A percentile compares a stretch with the other conserved stretches of the same genome.
Evolutionary conservation across 2,888 invertebrate species (phyloP).

Genomic region (Vanessa cardui): DNA sequence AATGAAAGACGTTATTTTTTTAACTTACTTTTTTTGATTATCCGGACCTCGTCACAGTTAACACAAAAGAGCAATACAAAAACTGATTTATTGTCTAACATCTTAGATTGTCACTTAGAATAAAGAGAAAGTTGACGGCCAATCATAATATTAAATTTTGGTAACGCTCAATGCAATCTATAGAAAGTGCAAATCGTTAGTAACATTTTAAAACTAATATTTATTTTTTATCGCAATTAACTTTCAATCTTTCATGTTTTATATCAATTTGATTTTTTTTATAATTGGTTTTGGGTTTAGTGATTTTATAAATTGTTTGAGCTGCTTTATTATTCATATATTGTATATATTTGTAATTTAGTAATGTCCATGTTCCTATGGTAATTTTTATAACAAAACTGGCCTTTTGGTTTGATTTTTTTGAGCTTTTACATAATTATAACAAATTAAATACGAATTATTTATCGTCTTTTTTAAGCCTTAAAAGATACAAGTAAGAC

Average conservation of each 20-base stretch:
- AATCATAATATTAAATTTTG: constrained; percentile 47
- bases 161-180: constrained; percentile 47
- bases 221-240: constrained; percentile 18
- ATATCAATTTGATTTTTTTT: not conserved
- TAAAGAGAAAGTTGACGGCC: constrained; percentile 43
- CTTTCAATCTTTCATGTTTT: constrained; percentile 12
- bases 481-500: not conserved
- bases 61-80: constrained; percentile 33
- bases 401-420: too few relatives aligned
- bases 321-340: too few relatives aligned
- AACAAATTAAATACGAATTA: not conserved
- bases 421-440: too few relatives aligned
- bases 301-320: too few relatives aligned
- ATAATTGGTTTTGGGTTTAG: too few relatives aligned
- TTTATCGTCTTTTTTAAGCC: not conserved
- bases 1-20: constrained; percentile 3
- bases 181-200: constrained; percentile 51
- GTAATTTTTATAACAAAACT: too few relatives aligned
- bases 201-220: constrained; percentile 20
- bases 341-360: too few relatives aligned
- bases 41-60: constrained; percentile 18
- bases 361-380: too few relatives aligned
- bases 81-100: constrained; percentile 35
- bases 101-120: constrained; percentile 37
- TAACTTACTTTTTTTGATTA: constrained; percentile 35